These are phyloP conservation scores for Origma solitaria DNA, from an alignment of 2,113 vertebrate species.

Conservation along the genomic window DNA sequence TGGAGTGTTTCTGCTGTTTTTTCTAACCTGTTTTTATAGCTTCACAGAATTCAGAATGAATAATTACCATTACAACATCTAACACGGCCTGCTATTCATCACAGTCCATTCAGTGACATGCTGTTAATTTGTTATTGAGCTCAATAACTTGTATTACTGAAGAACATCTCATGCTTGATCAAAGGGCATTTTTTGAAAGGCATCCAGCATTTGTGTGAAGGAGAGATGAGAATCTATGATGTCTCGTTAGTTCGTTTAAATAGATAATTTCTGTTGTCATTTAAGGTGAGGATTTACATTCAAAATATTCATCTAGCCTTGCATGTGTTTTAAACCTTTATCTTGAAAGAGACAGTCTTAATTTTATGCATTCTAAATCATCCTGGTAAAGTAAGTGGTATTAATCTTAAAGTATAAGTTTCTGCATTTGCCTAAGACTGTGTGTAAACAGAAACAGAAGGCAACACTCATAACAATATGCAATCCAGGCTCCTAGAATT, in stretches of 20 bases:
- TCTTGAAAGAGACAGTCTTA: neutral
- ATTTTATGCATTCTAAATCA: neutral
- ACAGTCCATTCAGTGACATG: neutral
- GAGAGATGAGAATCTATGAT: neutral
- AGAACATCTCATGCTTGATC: slow-evolving; percentile 23
- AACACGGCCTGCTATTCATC: neutral
- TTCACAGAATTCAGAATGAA: neutral
- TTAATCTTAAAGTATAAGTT: neutral
- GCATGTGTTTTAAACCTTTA: neutral
- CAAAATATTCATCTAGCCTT: neutral
- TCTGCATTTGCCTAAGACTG: neutral
- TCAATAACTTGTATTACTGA: neutral
- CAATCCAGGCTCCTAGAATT: neutral
- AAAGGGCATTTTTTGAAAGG: slow-evolving; percentile 38
- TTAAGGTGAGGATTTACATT: neutral
- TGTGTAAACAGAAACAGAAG: neutral
- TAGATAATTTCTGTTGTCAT: neutral
- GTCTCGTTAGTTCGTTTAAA: neutral
- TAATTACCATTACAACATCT: slow-evolving; percentile 2
- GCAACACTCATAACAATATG: neutral
- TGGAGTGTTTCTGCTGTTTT: neutral
- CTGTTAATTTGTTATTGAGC: slow-evolving; percentile 5
- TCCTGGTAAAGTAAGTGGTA: neutral
- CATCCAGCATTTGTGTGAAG: neutral
- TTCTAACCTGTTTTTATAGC: neutral